These are phyloP conservation scores for Mythimna ferrago DNA, from an alignment of 2,888 invertebrate genomes.

Conservation along the genomic window DNA sequence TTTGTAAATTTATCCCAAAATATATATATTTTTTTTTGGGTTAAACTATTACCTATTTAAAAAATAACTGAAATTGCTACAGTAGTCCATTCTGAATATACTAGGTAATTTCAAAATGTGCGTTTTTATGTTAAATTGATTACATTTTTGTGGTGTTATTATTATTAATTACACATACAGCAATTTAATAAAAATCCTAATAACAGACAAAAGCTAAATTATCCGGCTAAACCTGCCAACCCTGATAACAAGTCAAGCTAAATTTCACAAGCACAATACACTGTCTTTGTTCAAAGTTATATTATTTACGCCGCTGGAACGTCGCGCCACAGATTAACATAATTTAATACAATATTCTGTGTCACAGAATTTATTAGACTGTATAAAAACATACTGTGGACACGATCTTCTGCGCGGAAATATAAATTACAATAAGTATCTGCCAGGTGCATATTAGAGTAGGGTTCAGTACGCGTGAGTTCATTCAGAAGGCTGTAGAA, in stretches of 20 bases:
- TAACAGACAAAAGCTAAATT: not conserved
- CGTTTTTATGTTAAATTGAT: too few species aligned
- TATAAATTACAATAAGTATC: conserved; percentile 16
- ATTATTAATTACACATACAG: not conserved
- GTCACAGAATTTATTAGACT: conserved; percentile 43
- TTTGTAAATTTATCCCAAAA: too few species aligned
- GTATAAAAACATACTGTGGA: conserved; percentile 20
- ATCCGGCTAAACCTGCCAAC: conserved; percentile 9
- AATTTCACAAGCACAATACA: conserved; percentile 49
- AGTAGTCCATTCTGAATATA: too few species aligned
- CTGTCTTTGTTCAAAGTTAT: conserved; percentile 46
- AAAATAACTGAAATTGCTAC: too few species aligned
- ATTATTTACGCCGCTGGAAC: conserved; percentile 52
- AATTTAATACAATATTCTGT: conserved; percentile 48
- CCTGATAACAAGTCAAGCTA: conserved; percentile 30
- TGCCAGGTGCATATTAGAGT: conserved; percentile 13
- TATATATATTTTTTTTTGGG: too few species aligned
- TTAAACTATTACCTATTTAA: too few species aligned
- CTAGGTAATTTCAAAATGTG: too few species aligned
- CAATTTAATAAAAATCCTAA: not conserved
- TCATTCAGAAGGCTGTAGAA: too few species aligned
- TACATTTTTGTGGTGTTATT: not conserved
- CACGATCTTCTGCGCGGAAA: conserved; percentile 2
- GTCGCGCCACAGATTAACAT: conserved; percentile 53
- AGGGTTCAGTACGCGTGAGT: not conserved